Percentiles rank a stretch among this genome's conserved stretches.
Conservation (phyloP, 2,113 vertebrate species). For the Camelus dromedarius region DNA sequence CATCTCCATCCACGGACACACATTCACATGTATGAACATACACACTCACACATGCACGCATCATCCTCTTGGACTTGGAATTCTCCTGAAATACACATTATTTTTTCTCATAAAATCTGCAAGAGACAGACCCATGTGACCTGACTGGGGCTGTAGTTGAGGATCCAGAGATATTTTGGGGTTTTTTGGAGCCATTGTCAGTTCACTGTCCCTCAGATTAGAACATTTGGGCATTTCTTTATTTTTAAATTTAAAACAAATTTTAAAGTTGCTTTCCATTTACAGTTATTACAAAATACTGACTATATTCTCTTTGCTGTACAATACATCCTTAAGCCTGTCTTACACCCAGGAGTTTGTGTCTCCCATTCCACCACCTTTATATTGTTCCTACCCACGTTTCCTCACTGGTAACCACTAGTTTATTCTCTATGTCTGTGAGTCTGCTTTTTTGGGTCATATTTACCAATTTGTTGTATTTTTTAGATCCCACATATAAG, state of each 20-base stretch:
- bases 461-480: background rate
- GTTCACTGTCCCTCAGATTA: background rate
- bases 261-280: background rate
- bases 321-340: background rate
- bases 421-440: background rate
- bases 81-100: background rate
- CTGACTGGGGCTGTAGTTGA: background rate
- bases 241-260: background rate
- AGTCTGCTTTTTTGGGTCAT: background rate
- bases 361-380: background rate
- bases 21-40: background rate
- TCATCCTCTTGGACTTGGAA: background rate
- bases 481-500: background rate
- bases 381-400: background rate
- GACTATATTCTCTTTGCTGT: background rate
- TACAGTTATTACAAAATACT: background rate
- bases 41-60: background rate
- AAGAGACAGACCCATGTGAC: background rate
- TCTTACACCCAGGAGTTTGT: background rate
- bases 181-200: background rate
- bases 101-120: background rate
- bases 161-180: background rate
- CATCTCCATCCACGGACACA: background rate
- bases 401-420: too few relatives aligned
- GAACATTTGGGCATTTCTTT: background rate